phyloP scores from a whole-genome alignment of 2,888 invertebrate species.

The Anthophora plumipes region DNA sequence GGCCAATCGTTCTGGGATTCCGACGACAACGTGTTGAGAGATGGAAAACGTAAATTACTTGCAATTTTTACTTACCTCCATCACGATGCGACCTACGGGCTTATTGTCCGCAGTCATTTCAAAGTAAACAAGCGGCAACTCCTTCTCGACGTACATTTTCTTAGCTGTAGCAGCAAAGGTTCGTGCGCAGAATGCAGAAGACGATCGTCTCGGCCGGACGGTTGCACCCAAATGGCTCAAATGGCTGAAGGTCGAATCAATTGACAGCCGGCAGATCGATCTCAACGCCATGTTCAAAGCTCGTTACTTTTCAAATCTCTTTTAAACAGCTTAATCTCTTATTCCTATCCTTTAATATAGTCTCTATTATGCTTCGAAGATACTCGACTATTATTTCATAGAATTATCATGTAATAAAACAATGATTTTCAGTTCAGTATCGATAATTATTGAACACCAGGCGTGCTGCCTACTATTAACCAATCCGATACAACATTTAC shows the following conservation, averaged over 20 bases:
- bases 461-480: conserved; percentile 20
- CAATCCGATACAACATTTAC: conserved; percentile 33
- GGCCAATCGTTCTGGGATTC: conserved; percentile 69
- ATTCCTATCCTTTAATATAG: background rate
- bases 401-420: conserved; percentile 65
- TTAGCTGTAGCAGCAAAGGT: conserved; percentile 84
- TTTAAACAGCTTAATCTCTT: conserved; percentile 32
- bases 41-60: conserved; percentile 11
- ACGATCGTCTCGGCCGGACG: conserved; percentile 79
- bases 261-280: conserved; percentile 83
- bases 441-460: conserved; percentile 34
- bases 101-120: conserved; percentile 94
- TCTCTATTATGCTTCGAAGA: background rate
- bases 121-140: conserved; percentile 94
- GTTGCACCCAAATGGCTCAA: conserved; percentile 82
- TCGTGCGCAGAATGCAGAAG: conserved; percentile 84
- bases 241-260: conserved; percentile 84
- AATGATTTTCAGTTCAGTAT: conserved; percentile 35
- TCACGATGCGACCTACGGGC: conserved; percentile 93
- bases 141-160: conserved; percentile 86
- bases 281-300: conserved; percentile 81
- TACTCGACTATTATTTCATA: conserved; percentile 37
- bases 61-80: conserved; percentile 91
- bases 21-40: background rate
- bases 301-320: conserved; percentile 53